phyloP scores from a whole-genome alignment of 2,888 invertebrate species.

The Alsophila aescularia region DNA sequence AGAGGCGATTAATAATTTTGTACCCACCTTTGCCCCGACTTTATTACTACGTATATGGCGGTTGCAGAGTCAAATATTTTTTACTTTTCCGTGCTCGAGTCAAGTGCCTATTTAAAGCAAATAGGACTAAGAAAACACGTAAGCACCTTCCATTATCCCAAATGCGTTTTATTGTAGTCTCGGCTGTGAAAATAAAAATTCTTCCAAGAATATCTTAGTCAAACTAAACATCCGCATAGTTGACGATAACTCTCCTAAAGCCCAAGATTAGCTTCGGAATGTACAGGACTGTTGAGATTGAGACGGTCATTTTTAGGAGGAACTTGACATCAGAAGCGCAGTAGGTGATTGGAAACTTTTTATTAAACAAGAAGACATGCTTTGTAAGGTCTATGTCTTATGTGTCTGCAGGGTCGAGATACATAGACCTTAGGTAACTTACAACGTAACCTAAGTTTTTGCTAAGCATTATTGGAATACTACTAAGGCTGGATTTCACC shows the following conservation, averaged over 20 bases:
- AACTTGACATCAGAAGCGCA: background rate
- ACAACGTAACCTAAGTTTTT: no score
- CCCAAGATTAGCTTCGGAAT: constrained; percentile 45
- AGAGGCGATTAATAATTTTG: constrained; percentile 53
- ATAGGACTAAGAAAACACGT: constrained; percentile 1
- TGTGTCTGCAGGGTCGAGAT: no score
- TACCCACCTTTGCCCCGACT: no score
- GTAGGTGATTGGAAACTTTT: no score
- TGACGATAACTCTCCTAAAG: constrained; percentile 36
- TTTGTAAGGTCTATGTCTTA: no score
- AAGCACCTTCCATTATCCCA: constrained; percentile 20
- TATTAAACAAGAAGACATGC: no score
- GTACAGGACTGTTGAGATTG: constrained; percentile 33
- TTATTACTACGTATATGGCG: no score
- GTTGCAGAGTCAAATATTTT: no score
- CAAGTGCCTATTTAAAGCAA: background rate
- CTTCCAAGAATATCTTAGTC: constrained; percentile 37
- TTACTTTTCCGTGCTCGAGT: constrained; percentile 24
- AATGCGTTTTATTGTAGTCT: constrained; percentile 11
- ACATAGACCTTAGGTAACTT: no score
- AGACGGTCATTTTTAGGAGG: constrained; percentile 24
- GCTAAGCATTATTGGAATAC: no score
- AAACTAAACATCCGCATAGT: constrained; percentile 38
- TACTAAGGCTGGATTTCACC: no score
- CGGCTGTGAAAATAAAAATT: constrained; percentile 22